These are phyloP conservation scores for Frankliniella intonsa DNA, from an alignment of 2,888 invertebrate species.

Conservation along the genomic window DNA sequence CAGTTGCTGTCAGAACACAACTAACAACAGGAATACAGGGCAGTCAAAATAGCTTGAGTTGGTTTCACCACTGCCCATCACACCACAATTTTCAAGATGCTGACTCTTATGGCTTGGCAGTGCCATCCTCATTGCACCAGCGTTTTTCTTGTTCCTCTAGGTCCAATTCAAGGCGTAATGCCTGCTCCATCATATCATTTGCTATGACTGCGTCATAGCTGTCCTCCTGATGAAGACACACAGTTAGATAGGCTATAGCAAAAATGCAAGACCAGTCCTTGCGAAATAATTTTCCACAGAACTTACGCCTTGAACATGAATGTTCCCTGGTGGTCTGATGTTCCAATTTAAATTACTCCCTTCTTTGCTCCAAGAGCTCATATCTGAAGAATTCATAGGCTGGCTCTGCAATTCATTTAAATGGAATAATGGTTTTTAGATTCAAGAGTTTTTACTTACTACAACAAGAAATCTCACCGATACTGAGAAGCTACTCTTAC, in stretches of 20 bases:
- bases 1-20: no score
- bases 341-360: conserved; percentile 36
- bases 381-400: conserved; percentile 35
- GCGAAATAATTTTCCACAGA: neutral
- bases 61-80: neutral
- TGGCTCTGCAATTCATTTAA: conserved; percentile 40
- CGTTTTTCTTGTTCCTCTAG: conserved; percentile 59
- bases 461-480: neutral
- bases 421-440: neutral
- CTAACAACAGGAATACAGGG: no score
- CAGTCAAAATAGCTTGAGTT: no score
- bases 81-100: neutral
- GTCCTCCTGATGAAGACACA: conserved; percentile 48
- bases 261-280: neutral
- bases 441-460: conserved; percentile 5
- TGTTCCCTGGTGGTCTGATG: conserved; percentile 32
- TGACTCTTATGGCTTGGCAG: conserved; percentile 35
- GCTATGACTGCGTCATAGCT: conserved; percentile 61
- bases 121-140: conserved; percentile 58
- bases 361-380: conserved; percentile 37
- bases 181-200: conserved; percentile 61
- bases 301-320: conserved; percentile 27
- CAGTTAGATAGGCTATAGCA: neutral
- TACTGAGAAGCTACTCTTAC: conserved; percentile 35
- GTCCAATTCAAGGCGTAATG: conserved; percentile 61